Percentiles rank a stretch among this genome's conserved stretches.
Conservation (phyloP, 2,888 invertebrate species). For the Pseudoips prasinana region DNA sequence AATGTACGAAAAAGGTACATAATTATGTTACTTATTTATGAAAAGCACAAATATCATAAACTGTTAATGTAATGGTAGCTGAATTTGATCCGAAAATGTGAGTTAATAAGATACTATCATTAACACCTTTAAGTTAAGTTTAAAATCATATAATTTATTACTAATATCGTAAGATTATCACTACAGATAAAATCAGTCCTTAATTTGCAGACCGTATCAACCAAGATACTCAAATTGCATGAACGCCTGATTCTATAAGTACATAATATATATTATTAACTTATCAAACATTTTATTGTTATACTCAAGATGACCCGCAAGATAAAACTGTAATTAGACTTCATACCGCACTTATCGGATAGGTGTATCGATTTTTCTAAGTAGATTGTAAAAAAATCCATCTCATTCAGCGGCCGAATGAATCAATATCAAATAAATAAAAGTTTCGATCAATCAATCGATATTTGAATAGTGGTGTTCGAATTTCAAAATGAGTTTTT, state of each 20-base stretch:
- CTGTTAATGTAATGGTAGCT: too few relatives aligned
- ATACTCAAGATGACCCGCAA: conserved; percentile 62
- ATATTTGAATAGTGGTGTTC: conserved; percentile 64
- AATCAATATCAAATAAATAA: conserved; percentile 70
- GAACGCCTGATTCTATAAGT: conserved; percentile 43
- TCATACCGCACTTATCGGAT: conserved; percentile 70
- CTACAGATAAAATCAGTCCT: conserved; percentile 12
- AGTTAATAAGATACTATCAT: too few relatives aligned
- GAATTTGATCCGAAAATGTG: too few relatives aligned
- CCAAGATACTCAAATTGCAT: conserved; percentile 41
- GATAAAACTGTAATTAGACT: conserved; percentile 78
- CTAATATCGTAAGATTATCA: conserved; percentile 7
- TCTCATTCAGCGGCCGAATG: conserved; percentile 61
- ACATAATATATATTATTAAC: conserved; percentile 65
- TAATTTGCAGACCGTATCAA: conserved; percentile 10
- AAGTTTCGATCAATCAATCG: conserved; percentile 76
- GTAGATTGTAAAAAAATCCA: conserved; percentile 65
- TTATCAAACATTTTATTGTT: conserved; percentile 73
- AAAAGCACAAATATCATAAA: too few relatives aligned
- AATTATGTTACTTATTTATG: too few relatives aligned
- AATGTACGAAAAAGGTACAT: too few relatives aligned
- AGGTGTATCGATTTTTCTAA: conserved; percentile 75
- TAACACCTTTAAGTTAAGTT: conserved; percentile 5
- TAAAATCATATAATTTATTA: conserved; percentile 9
- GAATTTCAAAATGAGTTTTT: conserved; percentile 49